Conservation (phyloP, 2,888 invertebrate species). For the Drosophila prolongata region DNA sequence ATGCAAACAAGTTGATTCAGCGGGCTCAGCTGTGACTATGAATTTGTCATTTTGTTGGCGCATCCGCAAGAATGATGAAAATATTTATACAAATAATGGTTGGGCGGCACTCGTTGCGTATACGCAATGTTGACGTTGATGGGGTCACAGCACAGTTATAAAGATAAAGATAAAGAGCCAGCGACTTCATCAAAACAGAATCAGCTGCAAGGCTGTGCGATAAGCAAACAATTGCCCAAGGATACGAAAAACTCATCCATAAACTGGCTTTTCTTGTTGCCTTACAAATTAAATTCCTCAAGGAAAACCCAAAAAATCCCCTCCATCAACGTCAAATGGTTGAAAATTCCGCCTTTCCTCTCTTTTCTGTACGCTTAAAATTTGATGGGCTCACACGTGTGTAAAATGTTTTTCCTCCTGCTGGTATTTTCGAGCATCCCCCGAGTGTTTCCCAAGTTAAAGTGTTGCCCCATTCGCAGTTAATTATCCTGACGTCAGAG, state of each 20-base stretch:
- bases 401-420: slow-evolving; percentile 47
- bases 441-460: slow-evolving; percentile 26
- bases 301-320: slow-evolving; percentile 24
- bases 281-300: slow-evolving; percentile 50
- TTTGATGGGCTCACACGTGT: slow-evolving; percentile 64
- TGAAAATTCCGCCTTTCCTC: not conserved
- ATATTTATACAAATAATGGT: slow-evolving; percentile 46
- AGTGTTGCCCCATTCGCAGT: slow-evolving; percentile 57
- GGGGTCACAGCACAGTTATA: slow-evolving; percentile 23
- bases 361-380: not conserved
- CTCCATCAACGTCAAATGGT: slow-evolving; percentile 10
- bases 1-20: slow-evolving; percentile 74
- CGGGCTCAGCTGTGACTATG: slow-evolving; percentile 59
- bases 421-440: slow-evolving; percentile 6
- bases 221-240: slow-evolving; percentile 61
- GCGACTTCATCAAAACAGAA: slow-evolving; percentile 78
- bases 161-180: slow-evolving; percentile 22
- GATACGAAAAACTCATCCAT: slow-evolving; percentile 8
- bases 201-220: slow-evolving; percentile 71
- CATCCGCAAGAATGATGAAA: slow-evolving; percentile 31
- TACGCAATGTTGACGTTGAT: slow-evolving; percentile 58
- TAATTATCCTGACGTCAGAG: slow-evolving; percentile 70
- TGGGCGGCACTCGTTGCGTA: slow-evolving; percentile 52
- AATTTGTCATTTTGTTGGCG: slow-evolving; percentile 68
- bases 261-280: slow-evolving; percentile 6